Conservation (phyloP, 2,797 vertebrate species). For the Mus caroli region DNA sequence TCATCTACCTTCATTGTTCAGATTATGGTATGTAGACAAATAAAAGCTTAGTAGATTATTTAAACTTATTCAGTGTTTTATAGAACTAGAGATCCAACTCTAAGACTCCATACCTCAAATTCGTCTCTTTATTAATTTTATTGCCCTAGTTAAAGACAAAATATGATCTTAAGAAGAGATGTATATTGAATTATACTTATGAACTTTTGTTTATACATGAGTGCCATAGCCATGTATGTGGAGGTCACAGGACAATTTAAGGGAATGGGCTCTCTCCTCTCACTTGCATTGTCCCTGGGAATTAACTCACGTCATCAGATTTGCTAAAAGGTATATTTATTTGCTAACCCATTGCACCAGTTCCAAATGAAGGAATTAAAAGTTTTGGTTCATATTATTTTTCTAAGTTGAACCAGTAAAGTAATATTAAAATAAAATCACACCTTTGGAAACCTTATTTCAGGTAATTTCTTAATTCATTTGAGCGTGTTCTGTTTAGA, state of each 20-base stretch:
- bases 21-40: background rate
- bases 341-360: background rate
- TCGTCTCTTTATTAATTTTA: background rate
- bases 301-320: background rate
- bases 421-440: slow-evolving; percentile 13
- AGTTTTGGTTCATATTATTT: background rate
- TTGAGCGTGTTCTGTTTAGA: slow-evolving; percentile 32
- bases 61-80: background rate
- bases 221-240: too few relatives aligned
- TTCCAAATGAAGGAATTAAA: background rate
- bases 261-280: background rate
- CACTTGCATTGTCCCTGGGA: too few relatives aligned
- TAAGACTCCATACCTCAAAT: background rate
- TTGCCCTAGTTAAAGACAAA: slow-evolving; percentile 3
- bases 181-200: background rate
- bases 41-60: slow-evolving; percentile 22
- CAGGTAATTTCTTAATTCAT: background rate
- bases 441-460: background rate
- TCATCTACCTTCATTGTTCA: background rate
- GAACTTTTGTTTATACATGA: background rate
- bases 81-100: background rate
- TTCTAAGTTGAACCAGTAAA: background rate
- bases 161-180: background rate
- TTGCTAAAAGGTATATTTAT: background rate
- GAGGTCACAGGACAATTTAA: background rate